Conservation (phyloP, 2,888 invertebrate genomes). For the Apocheima hispidaria region DNA sequence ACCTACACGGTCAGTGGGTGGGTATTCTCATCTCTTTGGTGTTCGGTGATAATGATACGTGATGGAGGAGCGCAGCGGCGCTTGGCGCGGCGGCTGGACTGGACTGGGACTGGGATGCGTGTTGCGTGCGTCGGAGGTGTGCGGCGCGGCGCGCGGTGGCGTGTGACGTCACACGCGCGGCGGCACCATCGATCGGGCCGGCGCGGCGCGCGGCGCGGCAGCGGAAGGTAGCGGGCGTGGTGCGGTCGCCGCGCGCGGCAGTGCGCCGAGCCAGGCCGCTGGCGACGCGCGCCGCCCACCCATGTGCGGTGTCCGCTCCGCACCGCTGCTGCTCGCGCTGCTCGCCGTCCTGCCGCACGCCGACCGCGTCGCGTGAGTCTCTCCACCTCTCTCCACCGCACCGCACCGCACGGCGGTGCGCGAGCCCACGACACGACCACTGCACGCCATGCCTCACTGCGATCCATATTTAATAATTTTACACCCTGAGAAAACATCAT, state of each 20-base stretch:
- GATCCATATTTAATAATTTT: neutral
- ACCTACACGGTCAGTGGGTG: no score
- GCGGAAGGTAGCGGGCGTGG: slow-evolving; percentile 21
- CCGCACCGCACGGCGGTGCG: neutral
- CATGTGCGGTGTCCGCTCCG: slow-evolving; percentile 58
- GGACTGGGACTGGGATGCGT: neutral
- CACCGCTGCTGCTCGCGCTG: slow-evolving; percentile 60
- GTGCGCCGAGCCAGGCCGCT: slow-evolving; percentile 52
- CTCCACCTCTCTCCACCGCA: slow-evolving; percentile 2
- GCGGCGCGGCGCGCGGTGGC: slow-evolving; percentile 19
- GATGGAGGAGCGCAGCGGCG: slow-evolving; percentile 23
- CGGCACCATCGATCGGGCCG: slow-evolving; percentile 20
- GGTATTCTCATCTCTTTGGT: no score
- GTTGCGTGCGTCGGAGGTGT: neutral
- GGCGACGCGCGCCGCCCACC: slow-evolving; percentile 46
- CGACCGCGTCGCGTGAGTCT: slow-evolving; percentile 63
- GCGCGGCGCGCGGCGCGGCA: slow-evolving; percentile 22
- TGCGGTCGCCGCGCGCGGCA: slow-evolving; percentile 41
- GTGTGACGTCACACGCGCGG: slow-evolving; percentile 8
- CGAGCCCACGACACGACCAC: neutral
- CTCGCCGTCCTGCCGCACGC: slow-evolving; percentile 61
- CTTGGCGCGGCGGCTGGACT: slow-evolving; percentile 29
- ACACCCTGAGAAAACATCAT: neutral
- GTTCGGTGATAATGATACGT: neutral
- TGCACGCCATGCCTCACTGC: neutral